Evolutionary conservation across 2,113 vertebrate genomes (phyloP), one percentile per base, ranked within the genome.

Genomic region (Ploceus nigricollis): DNA sequence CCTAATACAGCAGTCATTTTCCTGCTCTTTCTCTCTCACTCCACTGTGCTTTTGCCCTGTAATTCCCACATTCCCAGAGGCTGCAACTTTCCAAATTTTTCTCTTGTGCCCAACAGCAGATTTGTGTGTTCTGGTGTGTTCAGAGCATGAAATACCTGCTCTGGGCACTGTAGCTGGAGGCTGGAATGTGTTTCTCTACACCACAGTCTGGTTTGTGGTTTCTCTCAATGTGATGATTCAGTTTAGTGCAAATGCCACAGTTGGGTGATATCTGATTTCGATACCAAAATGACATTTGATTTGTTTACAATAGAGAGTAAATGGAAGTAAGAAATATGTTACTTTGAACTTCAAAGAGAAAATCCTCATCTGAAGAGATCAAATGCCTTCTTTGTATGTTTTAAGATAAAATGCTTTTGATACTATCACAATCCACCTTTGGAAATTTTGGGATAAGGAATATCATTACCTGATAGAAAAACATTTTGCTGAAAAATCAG

Each of bases 91-190:
- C 42, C 31, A 18, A 24, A 18, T n/a, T 48, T 54, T 66, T 28
- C 23, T 39, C 4, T 40, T 4, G 15, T 48, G 51, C 28, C 47
- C 0, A 1, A 5, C 6, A 77, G 23, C 5, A 16, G 24, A 69
- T n/a, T 12, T n/a, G 40, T 28, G 31, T 45, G 39, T 37, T 51
- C 42, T 28, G 61, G 56, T 24, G 15, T 40, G 47, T 33, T 47
- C 28, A 19, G 42, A 42, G 35, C 15, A 20, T 13, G 33, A 72
- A 80, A 54, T 37, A 20, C 14, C 27, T 27, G 9, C 42, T 75
- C 70, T 4, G 13, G 23, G 13, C 19, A 30, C 13, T 6, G 54
- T 6, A 64, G 54, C 37, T 57, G 28, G 25, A 86, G 44, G 22
- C 65, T 69, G 50, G 40, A 13, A 21, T 24, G 18, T 24, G 15